Conservation (phyloP, 2,888 invertebrate species). For the Drosophila heteroneura region DNA sequence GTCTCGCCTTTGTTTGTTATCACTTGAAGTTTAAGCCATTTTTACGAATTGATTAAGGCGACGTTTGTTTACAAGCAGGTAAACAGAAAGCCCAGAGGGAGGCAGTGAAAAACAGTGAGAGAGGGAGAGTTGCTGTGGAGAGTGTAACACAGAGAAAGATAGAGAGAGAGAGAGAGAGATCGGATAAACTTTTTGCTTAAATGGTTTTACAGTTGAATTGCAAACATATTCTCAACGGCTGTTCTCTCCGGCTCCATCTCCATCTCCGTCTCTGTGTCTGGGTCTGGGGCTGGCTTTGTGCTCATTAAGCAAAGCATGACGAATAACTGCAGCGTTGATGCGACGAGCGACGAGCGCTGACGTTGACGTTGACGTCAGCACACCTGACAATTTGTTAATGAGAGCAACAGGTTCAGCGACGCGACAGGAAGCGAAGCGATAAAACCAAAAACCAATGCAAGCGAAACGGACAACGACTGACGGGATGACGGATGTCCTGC, state of each 20-base stretch:
- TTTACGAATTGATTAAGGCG: constrained; percentile 76
- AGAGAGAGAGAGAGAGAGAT: neutral
- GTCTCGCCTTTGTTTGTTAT: constrained; percentile 80
- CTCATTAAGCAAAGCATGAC: constrained; percentile 78
- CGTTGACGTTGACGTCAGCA: constrained; percentile 51
- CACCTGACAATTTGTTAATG: constrained; percentile 81
- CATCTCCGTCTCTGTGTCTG: neutral
- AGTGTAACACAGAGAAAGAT: neutral
- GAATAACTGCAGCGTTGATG: constrained; percentile 69
- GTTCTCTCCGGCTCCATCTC: constrained; percentile 10
- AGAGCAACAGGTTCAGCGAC: constrained; percentile 72
- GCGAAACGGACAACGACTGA: constrained; percentile 66
- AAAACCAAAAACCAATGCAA: constrained; percentile 75
- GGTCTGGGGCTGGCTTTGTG: constrained; percentile 30
- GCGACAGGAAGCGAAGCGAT: constrained; percentile 80
- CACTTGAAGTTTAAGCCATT: constrained; percentile 69
- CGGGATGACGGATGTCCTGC: constrained; percentile 77
- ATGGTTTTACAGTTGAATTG: constrained; percentile 74
- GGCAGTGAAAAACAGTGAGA: neutral
- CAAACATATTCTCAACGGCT: constrained; percentile 58
- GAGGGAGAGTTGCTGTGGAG: neutral
- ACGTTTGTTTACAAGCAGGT: constrained; percentile 78
- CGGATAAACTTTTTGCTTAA: constrained; percentile 62
- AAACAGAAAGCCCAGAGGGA: constrained; percentile 56
- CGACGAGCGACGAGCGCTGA: constrained; percentile 22